phyloP scores from a whole-genome alignment of 23 tunicate genomes.

The Styela clava region DNA sequence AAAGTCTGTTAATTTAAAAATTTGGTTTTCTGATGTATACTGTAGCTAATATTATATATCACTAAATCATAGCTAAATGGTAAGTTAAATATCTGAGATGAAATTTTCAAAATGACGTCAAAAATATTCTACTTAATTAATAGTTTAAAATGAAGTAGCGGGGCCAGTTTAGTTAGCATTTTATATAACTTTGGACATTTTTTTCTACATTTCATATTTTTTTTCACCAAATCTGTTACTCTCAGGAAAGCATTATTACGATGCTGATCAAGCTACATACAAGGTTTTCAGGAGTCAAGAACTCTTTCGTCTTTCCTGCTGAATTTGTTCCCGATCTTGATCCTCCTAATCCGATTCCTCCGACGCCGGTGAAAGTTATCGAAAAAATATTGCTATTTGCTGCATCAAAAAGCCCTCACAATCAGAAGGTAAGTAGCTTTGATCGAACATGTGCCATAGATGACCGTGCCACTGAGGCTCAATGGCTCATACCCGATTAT shows the following conservation, averaged over 20 bases:
- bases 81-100: too few relatives aligned
- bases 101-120: too few relatives aligned
- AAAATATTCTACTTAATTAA: too few relatives aligned
- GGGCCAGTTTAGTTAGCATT: too few relatives aligned
- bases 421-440: conserved; percentile 29
- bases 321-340: background rate
- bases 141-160: too few relatives aligned
- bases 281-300: conserved; percentile 20
- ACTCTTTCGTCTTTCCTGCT: conserved; percentile 17
- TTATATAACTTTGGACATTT: too few relatives aligned
- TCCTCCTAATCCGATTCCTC: conserved; percentile 7
- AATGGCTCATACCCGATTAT: too few relatives aligned
- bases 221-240: too few relatives aligned
- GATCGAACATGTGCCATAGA: background rate
- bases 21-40: too few relatives aligned
- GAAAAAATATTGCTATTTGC: conserved; percentile 45
- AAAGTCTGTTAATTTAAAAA: background rate
- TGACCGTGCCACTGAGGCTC: background rate
- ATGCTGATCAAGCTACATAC: conserved; percentile 52
- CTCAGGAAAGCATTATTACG: conserved; percentile 58
- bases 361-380: conserved; percentile 53
- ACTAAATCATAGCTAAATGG: too few relatives aligned
- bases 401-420: conserved; percentile 38
- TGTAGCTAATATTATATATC: too few relatives aligned
- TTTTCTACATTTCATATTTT: too few relatives aligned